Conservation (phyloP, 2,113 vertebrate species). For the Tyrannus savana region DNA sequence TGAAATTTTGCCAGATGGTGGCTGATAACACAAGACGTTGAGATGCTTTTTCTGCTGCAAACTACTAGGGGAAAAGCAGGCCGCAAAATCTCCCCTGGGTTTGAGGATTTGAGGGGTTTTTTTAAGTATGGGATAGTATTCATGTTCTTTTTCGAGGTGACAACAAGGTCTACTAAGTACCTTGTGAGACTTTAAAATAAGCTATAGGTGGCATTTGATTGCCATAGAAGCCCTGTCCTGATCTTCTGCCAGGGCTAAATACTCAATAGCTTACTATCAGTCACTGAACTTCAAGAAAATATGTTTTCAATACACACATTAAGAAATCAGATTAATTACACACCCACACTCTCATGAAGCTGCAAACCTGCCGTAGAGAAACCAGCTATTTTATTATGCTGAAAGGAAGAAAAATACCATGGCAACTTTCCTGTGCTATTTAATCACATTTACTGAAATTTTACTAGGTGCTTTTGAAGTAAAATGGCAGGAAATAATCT, state of each 20-base stretch:
- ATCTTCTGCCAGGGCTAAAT: not conserved
- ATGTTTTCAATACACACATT: not conserved
- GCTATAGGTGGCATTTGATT: not conserved
- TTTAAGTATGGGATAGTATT: not conserved
- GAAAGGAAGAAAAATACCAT: slow-evolving; percentile 35
- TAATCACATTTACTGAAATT: slow-evolving; percentile 45
- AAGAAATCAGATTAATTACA: slow-evolving; percentile 9
- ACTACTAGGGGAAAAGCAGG: not conserved
- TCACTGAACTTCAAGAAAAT: not conserved
- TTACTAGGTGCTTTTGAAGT: slow-evolving; percentile 45
- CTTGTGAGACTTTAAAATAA: not conserved
- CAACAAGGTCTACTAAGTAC: not conserved
- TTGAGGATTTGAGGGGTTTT: not conserved
- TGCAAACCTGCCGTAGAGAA: not conserved
- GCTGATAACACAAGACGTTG: not conserved
- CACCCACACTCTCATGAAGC: not conserved
- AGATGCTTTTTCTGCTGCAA: not conserved
- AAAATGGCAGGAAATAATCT: slow-evolving; percentile 47
- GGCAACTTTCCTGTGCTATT: slow-evolving; percentile 20
- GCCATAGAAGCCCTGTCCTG: not conserved
- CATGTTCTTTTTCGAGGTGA: not conserved
- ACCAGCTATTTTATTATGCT: not conserved
- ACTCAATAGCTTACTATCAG: not conserved
- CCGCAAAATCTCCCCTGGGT: fast-evolving
- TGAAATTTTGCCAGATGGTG: slow-evolving; percentile 52